Percentiles rank a stretch among this genome's conserved stretches.
These are phyloP conservation scores for Cairina moschata DNA, from an alignment of 2,113 vertebrate species.

Conservation along the genomic window DNA sequence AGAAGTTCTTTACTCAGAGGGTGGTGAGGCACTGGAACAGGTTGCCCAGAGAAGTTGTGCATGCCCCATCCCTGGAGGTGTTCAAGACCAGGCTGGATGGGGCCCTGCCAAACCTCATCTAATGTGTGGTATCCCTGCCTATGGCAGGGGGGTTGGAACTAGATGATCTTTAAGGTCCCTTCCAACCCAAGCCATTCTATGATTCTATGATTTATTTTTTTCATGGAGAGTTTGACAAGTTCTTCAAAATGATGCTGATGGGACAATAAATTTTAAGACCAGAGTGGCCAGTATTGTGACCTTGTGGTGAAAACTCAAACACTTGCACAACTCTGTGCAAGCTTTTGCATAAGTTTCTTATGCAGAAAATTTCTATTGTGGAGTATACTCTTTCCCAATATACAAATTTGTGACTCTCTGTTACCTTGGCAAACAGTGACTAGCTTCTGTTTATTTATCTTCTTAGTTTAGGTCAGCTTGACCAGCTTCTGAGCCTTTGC, in stretches of 20 bases:
- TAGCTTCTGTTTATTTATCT: neutral
- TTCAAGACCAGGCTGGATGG: too few species aligned
- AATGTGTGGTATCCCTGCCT: too few species aligned
- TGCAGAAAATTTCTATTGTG: too few species aligned
- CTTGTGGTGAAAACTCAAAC: neutral
- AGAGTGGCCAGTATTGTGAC: neutral
- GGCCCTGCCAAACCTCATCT: too few species aligned
- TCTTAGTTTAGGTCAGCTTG: neutral
- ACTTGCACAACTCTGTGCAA: neutral
- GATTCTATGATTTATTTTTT: neutral
- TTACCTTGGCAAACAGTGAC: neutral
- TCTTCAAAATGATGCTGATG: neutral
- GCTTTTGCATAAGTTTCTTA: neutral
- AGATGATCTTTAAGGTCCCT: too few species aligned
- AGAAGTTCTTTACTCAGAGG: too few species aligned
- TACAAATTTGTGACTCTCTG: neutral
- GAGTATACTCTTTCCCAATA: neutral
- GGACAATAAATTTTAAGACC: neutral
- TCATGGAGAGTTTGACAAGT: neutral
- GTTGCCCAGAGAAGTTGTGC: too few species aligned
- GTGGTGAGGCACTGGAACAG: too few species aligned
- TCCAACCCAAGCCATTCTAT: too few species aligned
- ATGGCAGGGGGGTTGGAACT: too few species aligned
- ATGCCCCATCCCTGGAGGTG: too few species aligned
- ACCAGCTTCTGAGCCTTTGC: neutral